These are phyloP conservation scores for Cotesia congregata DNA, from an alignment of 2,888 invertebrate genomes.

Conservation along the genomic window DNA sequence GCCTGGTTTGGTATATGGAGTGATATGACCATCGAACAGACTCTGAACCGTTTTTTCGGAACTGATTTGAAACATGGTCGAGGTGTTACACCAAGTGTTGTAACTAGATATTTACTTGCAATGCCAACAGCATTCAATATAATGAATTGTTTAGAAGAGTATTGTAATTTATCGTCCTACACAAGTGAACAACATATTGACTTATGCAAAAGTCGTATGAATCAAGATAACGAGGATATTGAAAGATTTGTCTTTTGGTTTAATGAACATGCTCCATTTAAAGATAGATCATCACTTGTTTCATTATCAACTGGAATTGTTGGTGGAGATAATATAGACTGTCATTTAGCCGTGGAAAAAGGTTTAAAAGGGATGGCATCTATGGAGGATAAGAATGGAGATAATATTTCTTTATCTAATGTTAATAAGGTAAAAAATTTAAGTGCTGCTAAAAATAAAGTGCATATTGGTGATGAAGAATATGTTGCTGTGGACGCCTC, in stretches of 20 bases:
- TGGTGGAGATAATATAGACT: constrained; percentile 45
- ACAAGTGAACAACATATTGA: constrained; percentile 42
- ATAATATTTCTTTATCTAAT: constrained; percentile 39
- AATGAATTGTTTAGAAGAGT: not conserved
- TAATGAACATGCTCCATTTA: constrained; percentile 47
- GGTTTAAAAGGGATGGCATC: constrained; percentile 39
- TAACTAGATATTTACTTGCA: not conserved
- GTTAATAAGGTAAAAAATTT: constrained; percentile 43
- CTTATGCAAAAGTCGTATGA: constrained; percentile 41
- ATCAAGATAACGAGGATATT: constrained; percentile 47
- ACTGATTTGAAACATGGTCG: constrained; percentile 49
- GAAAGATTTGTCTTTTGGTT: constrained; percentile 50
- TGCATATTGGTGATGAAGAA: constrained; percentile 31
- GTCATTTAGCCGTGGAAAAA: constrained; percentile 47
- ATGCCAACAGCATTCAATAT: not conserved
- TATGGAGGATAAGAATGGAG: constrained; percentile 45
- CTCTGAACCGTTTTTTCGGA: constrained; percentile 47
- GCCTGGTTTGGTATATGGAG: constrained; percentile 43
- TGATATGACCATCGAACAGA: constrained; percentile 43
- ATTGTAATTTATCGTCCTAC: constrained; percentile 16
- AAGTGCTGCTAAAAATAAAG: constrained; percentile 13
- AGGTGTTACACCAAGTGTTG: constrained; percentile 14
- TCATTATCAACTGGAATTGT: constrained; percentile 47
- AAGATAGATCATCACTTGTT: constrained; percentile 23
- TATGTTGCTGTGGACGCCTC: constrained; percentile 48